These are phyloP conservation scores for Globodera rostochiensis DNA, from an alignment of 1,140 invertebrate genomes.

Conservation along the genomic window DNA sequence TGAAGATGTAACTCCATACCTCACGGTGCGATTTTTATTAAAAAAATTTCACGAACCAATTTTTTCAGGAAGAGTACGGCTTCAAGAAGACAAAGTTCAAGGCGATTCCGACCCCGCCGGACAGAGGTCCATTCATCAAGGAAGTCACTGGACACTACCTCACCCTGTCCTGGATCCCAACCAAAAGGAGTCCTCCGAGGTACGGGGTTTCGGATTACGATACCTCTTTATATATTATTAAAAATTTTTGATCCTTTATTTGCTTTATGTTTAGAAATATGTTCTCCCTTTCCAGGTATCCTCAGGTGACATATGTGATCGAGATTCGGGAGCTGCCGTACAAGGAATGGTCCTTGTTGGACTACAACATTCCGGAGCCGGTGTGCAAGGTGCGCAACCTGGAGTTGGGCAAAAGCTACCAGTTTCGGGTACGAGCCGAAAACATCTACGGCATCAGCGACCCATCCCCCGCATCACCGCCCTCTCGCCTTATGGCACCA, in stretches of 20 bases:
- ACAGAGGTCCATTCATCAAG: slow-evolving; percentile 65
- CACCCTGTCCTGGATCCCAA: slow-evolving; percentile 66
- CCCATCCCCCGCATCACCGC: slow-evolving; percentile 73
- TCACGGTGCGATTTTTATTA: slow-evolving; percentile 39
- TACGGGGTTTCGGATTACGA: neutral
- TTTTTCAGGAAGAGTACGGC: slow-evolving; percentile 57
- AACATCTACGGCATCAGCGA: slow-evolving; percentile 96
- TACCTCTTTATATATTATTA: slow-evolving; percentile 3
- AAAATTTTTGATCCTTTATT: neutral
- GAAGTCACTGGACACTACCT: slow-evolving; percentile 65
- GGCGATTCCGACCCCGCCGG: slow-evolving; percentile 59
- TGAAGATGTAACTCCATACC: slow-evolving; percentile 62
- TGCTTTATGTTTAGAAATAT: neutral
- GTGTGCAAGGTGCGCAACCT: slow-evolving; percentile 65
- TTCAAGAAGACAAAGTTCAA: slow-evolving; percentile 64
- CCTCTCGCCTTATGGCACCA: slow-evolving; percentile 64
- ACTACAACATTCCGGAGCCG: slow-evolving; percentile 65
- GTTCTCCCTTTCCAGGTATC: slow-evolving; percentile 42
- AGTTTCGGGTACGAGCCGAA: slow-evolving; percentile 86
- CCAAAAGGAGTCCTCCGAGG: slow-evolving; percentile 59
- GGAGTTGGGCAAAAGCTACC: slow-evolving; percentile 64
- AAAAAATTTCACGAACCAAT: neutral
- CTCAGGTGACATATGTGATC: slow-evolving; percentile 65
- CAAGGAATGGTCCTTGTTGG: slow-evolving; percentile 64
- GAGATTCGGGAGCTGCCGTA: slow-evolving; percentile 65